Percentiles rank a stretch among this genome's conserved stretches.
phyloP scores from a whole-genome alignment of 2,797 vertebrate genomes.

The Pseudomugil gertrudae region DNA sequence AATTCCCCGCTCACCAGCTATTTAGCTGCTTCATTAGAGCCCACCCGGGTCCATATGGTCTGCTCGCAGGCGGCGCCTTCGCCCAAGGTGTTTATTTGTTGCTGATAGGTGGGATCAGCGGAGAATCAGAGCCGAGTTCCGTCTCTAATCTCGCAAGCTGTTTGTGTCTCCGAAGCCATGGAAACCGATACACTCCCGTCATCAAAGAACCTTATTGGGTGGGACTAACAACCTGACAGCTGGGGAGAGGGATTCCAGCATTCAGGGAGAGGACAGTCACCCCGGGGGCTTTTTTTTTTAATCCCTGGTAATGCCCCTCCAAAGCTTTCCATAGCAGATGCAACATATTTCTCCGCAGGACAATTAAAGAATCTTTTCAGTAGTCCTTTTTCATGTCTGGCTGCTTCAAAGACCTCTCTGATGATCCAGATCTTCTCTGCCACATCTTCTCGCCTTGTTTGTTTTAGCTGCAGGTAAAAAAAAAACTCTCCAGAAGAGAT shows the following conservation, averaged over 20 bases:
- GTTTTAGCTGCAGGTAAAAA: constrained; percentile 7
- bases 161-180: constrained; percentile 82
- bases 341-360: constrained; percentile 68
- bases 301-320: constrained; percentile 79
- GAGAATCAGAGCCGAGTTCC: constrained; percentile 76
- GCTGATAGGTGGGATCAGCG: constrained; percentile 80
- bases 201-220: constrained; percentile 80
- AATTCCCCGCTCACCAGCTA: constrained; percentile 69
- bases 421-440: neutral
- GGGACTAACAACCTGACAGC: constrained; percentile 80
- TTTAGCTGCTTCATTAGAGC: constrained; percentile 78
- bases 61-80: constrained; percentile 52
- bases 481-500: constrained; percentile 18
- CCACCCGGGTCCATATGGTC: constrained; percentile 68
- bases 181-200: constrained; percentile 81
- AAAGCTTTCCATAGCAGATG: constrained; percentile 78
- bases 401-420: constrained; percentile 15
- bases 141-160: constrained; percentile 77
- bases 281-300: constrained; percentile 72
- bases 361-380: constrained; percentile 52
- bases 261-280: constrained; percentile 68
- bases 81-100: constrained; percentile 83
- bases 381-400: constrained; percentile 30
- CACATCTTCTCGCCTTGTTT: no score
- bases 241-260: constrained; percentile 73